Evolutionary conservation across 2,113 vertebrate species (phyloP), one percentile per base, ranked within the genome.

Genomic region (Alethe diademata): DNA sequence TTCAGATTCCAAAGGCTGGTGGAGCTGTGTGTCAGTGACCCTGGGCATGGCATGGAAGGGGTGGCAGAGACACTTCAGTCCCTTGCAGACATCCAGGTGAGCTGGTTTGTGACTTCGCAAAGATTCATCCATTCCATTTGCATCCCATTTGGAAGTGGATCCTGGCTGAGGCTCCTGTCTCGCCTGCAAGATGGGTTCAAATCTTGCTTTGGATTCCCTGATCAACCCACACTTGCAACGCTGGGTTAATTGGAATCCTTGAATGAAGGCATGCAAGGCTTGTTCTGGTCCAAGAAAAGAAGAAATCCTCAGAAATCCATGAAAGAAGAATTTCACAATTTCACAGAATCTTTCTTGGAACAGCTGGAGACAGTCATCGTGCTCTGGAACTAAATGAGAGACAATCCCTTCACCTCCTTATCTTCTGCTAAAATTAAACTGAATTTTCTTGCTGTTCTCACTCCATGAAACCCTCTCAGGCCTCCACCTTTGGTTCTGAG

Each of bases 31-130:
- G 20, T 31, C 33, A 11, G 25, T 25, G 84, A 51, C 17, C 19
- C 8, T 0, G 6, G 11, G 8, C 16, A 18, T 0, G 4, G n/a
- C n/a, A 61, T 3, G n/a, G 31, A 79, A 5, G 1, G 5, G 3
- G 2, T 35, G 18, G 6, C 31, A 62, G 14, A 40, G 33, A 57
- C 2, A 4, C 1, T 5, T 58, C 2, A 25, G 6, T 20, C 2
- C 10, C 31, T 50, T 38, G 40, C 5, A 67, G 19, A 19, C 18
- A 4, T 13, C 38, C 48, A 45, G 29, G 3, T 22, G 26, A 67
- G 17, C 14, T 64, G 7, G 4, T 45, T 15, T 47, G 13, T 60
- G 24, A 36, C 71, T 65, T 61, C 6, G 2, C 17, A 17, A 60
- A 31, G 29, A 28, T 16, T 64, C 3, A 9, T 6, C 45, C 57